Evolutionary conservation across 2,888 invertebrate species (phyloP), one percentile per base, ranked within the genome.

Genomic region (Conistra vaccinii): DNA sequence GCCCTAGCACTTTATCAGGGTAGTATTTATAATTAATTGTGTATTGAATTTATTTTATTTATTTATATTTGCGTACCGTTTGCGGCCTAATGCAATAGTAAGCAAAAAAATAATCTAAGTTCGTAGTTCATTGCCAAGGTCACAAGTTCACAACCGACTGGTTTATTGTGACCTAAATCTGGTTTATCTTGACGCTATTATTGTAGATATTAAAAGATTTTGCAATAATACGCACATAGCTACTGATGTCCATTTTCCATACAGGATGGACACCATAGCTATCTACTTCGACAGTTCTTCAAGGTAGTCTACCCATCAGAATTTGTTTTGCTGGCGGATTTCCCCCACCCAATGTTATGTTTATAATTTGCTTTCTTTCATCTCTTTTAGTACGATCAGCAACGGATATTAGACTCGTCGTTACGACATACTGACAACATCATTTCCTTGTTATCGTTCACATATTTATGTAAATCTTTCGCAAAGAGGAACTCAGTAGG

Each of bases 401-500:
- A 62, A 39, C 55, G 61, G 55, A 76, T 62, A 80, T 79, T 79
- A 9, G 20, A 39, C 7, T n/a, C 20, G 7, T 45, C 35, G 48
- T 71, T 71, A 71, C 62, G 26, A 62, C 48, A 80, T 48, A 62
- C 23, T n/a, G 73, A 39, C 62, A 51, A 48, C 32, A 72, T 17
- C 23, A 55, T 62, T 71, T 79, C n/a, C 35, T 39, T 45, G 14
- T n/a, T 61, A 69, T 35, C n/a, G 0, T 29, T 62, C 23, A 51
- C 48, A n/a, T 17, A 48, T 14, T 71, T 72, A 72, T 62, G 35
- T 80, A 77, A 77, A 42, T 62, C n/a, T 72, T 48, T 63, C 48
- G 48, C 72, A 55, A 80, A 72, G 17, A 72, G 55, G 55, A 80
- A 57, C 42, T 58, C 10, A 29, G 20, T 39, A 29, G 10, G 9